A percentile compares a stretch with the other conserved stretches of the same genome.
phyloP scores from a whole-genome alignment of 1,140 invertebrate genomes.

The Brachionus paranguensis region DNA sequence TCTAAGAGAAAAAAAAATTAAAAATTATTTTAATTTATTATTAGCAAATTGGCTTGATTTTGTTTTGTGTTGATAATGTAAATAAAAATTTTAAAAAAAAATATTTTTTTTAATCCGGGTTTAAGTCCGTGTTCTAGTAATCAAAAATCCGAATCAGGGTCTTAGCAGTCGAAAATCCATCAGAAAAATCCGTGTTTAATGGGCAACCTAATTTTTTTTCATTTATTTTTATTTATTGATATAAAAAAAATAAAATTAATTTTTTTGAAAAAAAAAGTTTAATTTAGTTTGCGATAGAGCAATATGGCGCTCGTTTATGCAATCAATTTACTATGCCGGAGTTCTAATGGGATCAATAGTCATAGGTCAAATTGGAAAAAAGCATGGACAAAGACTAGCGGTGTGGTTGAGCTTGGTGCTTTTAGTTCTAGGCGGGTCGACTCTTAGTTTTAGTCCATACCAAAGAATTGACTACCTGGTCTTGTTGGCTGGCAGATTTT shows the following conservation, averaged over 20 bases:
- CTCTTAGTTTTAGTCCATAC: not conserved
- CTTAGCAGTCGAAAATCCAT: too few relatives aligned
- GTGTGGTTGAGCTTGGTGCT: not conserved
- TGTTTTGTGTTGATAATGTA: too few relatives aligned
- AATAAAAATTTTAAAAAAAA: too few relatives aligned
- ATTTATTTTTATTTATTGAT: not conserved
- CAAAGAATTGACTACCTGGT: not conserved
- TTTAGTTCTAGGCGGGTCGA: not conserved
- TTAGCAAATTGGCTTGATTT: too few relatives aligned
- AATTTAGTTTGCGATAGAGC: conserved; percentile 24
- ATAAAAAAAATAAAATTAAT: not conserved
- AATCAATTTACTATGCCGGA: not conserved
- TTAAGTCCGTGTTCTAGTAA: too few relatives aligned
- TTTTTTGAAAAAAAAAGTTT: not conserved
- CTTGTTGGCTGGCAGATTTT: not conserved
- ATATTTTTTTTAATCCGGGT: too few relatives aligned
- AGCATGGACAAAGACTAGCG: not conserved
- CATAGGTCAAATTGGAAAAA: not conserved
- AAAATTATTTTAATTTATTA: too few relatives aligned
- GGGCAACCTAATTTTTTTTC: too few relatives aligned
- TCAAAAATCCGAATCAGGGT: too few relatives aligned
- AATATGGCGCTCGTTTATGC: conserved; percentile 7
- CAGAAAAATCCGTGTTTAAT: too few relatives aligned
- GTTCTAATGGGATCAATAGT: conserved; percentile 15
- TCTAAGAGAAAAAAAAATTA: too few relatives aligned